These are phyloP conservation scores for Catamblyrhynchus diadema DNA, from an alignment of 2,797 vertebrate species.

Conservation along the genomic window DNA sequence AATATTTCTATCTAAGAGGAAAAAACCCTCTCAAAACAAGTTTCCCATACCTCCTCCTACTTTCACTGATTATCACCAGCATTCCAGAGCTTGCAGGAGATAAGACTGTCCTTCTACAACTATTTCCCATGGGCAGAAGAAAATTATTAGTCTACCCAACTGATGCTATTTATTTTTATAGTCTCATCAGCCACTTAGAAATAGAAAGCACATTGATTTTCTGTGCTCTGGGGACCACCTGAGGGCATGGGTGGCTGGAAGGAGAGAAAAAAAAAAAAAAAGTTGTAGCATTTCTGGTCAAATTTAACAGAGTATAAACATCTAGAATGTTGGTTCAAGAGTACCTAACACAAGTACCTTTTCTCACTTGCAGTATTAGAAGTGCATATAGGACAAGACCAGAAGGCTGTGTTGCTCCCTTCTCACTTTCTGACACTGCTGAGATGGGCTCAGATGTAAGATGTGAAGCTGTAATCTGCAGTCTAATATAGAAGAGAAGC, in stretches of 20 bases:
- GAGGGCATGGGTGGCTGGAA: background rate
- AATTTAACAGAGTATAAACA: background rate
- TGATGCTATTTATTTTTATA: background rate
- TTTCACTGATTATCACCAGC: background rate
- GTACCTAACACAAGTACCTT: background rate
- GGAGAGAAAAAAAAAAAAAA: background rate
- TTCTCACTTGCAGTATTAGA: background rate
- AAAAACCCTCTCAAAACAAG: fast-evolving
- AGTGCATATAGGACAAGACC: background rate
- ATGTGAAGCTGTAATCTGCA: background rate
- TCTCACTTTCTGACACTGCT: background rate
- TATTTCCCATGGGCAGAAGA: background rate
- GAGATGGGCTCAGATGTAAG: background rate
- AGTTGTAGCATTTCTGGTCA: background rate
- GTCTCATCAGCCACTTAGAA: background rate
- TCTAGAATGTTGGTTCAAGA: background rate
- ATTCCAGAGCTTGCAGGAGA: background rate
- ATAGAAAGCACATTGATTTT: background rate
- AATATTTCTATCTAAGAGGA: background rate
- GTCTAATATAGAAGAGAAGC: background rate
- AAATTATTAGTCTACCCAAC: background rate
- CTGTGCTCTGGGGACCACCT: background rate
- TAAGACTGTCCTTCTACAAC: background rate
- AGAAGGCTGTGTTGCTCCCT: background rate
- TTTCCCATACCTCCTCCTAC: background rate